Conservation (phyloP, 2,797 vertebrate genomes). For the Epinephelus awoara region DNA sequence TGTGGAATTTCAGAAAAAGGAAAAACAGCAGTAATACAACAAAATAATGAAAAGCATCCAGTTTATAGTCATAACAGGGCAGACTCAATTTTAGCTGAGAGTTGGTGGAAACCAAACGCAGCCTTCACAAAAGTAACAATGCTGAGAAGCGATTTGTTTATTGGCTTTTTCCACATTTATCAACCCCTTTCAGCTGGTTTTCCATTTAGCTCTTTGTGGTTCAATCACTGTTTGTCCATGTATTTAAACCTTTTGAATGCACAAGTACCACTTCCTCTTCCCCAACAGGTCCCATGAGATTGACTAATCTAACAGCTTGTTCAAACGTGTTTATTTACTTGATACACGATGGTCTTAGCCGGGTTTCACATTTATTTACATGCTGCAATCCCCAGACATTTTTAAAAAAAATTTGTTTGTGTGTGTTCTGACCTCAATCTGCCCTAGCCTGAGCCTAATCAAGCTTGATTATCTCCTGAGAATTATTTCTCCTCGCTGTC, state of each 20-base stretch:
- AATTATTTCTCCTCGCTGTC: conserved; percentile 5
- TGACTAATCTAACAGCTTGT: conserved; percentile 47
- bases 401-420: neutral
- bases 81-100: neutral
- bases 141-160: neutral
- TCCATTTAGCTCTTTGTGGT: conserved; percentile 3
- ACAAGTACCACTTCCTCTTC: conserved; percentile 24
- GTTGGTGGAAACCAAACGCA: neutral
- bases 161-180: conserved; percentile 13
- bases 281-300: conserved; percentile 21
- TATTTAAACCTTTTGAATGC: conserved; percentile 30
- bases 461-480: conserved; percentile 37
- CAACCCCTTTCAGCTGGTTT: neutral
- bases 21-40: conserved; percentile 16
- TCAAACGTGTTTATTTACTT: conserved; percentile 42
- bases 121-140: neutral
- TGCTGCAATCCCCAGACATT: conserved; percentile 25
- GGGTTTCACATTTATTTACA: conserved; percentile 39
- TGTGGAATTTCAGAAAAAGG: conserved; percentile 12
- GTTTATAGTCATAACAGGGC: neutral
- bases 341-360: conserved; percentile 4
- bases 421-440: conserved; percentile 28
- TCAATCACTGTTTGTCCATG: conserved; percentile 24
- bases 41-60: neutral
- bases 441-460: conserved; percentile 16